Percentiles rank a stretch among this genome's conserved stretches.
Conservation (phyloP, 2,113 vertebrate genomes). For the Rhadina sibilatrix region DNA sequence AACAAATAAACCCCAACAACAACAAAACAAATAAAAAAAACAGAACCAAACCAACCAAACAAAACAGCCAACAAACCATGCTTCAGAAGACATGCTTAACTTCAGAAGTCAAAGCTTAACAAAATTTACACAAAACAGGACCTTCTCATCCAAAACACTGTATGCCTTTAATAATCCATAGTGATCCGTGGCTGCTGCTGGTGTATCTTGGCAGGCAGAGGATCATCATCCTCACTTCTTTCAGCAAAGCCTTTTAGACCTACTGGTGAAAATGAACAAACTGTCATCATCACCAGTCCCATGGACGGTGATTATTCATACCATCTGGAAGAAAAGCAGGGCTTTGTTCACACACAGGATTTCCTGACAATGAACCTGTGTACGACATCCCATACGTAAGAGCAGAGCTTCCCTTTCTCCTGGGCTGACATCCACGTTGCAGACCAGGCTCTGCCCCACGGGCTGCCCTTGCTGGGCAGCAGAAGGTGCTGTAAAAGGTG, state of each 20-base stretch:
- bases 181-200: neutral
- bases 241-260: neutral
- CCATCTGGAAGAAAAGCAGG: neutral
- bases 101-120: neutral
- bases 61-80: neutral
- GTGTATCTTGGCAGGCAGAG: neutral
- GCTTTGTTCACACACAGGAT: constrained; percentile 27
- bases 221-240: neutral
- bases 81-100: neutral
- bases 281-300: neutral
- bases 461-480: neutral
- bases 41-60: neutral
- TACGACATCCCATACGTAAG: neutral
- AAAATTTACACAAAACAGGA: neutral
- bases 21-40: neutral
- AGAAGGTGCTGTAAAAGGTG: neutral
- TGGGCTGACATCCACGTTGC: fast-evolving
- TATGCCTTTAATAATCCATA: neutral
- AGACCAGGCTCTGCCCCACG: neutral
- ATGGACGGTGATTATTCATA: neutral
- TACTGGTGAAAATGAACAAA: neutral
- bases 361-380: neutral
- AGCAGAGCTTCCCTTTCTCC: neutral
- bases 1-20: neutral
- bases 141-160: neutral